Conservation (phyloP, 2,113 vertebrate genomes). For the Falcunculus frontatus region DNA sequence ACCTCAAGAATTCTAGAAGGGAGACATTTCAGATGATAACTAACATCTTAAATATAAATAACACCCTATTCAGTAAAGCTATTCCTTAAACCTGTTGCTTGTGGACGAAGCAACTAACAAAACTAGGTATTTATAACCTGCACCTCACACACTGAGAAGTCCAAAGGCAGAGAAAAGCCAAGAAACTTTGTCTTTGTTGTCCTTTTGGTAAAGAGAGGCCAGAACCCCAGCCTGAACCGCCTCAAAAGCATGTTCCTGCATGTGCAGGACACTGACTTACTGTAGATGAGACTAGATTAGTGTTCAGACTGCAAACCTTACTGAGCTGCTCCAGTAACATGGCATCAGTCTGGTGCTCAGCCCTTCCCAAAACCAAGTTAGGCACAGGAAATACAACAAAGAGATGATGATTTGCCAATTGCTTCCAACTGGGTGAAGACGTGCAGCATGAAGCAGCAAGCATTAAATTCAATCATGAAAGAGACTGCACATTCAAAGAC, state of each 20-base stretch:
- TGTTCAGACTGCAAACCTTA: neutral
- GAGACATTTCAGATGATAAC: neutral
- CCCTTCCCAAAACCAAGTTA: neutral
- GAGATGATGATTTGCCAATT: neutral
- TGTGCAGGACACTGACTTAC: fast-evolving
- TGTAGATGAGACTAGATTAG: fast-evolving
- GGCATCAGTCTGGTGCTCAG: neutral
- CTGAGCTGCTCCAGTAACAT: neutral
- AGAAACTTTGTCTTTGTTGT: neutral
- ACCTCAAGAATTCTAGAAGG: neutral
- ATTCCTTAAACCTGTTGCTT: neutral
- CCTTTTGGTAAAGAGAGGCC: neutral
- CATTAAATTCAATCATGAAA: neutral
- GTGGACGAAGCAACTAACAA: neutral
- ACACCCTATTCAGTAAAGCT: neutral
- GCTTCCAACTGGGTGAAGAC: neutral
- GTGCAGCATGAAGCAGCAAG: neutral
- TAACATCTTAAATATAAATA: neutral
- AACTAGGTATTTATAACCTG: neutral
- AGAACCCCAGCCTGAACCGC: neutral
- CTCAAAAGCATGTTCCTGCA: neutral
- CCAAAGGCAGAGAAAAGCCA: neutral
- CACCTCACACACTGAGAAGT: neutral
- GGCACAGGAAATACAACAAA: neutral
- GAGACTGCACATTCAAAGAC: neutral